A percentile compares a stretch with the other conserved stretches of the same genome.
phyloP scores from a whole-genome alignment of 2,888 invertebrate species.

The Litoditis marina region DNA sequence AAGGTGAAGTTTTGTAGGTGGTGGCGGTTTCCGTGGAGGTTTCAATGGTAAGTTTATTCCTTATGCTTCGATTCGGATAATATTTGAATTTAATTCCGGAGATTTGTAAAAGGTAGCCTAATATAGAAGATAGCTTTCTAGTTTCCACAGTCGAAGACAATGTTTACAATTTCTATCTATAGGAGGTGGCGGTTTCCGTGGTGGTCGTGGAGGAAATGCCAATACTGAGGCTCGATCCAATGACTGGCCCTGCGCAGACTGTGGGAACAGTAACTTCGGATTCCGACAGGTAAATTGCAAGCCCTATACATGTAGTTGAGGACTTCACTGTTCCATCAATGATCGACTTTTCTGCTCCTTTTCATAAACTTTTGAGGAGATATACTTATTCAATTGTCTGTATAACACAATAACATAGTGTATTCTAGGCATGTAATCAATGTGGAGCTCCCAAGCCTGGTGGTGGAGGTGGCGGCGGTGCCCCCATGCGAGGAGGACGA shows the following conservation, averaged over 20 bases:
- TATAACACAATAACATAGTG: not conserved
- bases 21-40: conserved; percentile 21
- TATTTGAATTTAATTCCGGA: no score
- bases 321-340: no score
- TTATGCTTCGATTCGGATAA: not conserved
- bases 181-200: conserved; percentile 29
- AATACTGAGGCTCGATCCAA: conserved; percentile 48
- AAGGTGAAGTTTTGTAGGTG: conserved; percentile 6
- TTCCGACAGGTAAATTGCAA: conserved; percentile 42
- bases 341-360: no score
- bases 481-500: conserved; percentile 23
- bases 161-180: not conserved
- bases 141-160: not conserved
- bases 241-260: conserved; percentile 55
- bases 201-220: conserved; percentile 27
- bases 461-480: conserved; percentile 18
- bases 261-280: conserved; percentile 57
- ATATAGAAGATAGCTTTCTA: not conserved
- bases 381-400: not conserved
- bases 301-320: no score
- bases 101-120: no score
- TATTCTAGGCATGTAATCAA: conserved; percentile 38
- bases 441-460: conserved; percentile 30
- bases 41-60: not conserved
- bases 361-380: no score